phyloP scores from a whole-genome alignment of 1,140 invertebrate genomes.

The Zaprionus tsacasi region DNA sequence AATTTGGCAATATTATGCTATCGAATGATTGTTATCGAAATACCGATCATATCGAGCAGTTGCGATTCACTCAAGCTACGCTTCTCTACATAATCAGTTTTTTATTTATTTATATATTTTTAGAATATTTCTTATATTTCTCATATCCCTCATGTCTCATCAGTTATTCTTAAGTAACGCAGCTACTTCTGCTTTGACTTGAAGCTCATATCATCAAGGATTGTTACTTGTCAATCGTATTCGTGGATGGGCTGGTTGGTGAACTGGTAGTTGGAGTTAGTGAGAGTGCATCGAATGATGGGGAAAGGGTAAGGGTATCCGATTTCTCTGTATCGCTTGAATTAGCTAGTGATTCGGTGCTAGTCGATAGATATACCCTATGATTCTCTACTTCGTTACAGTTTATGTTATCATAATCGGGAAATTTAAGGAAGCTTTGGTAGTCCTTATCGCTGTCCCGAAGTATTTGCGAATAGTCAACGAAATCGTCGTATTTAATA shows the following conservation, averaged over 20 bases:
- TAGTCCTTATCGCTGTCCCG: not conserved
- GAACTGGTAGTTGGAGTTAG: not conserved
- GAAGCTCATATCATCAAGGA: too few relatives aligned
- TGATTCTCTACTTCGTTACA: not conserved
- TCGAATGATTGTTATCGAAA: too few relatives aligned
- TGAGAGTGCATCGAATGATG: not conserved
- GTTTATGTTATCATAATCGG: not conserved
- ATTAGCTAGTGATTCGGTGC: not conserved
- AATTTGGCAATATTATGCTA: too few relatives aligned
- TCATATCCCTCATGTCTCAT: not conserved
- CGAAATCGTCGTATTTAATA: conserved; percentile 26
- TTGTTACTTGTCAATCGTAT: not conserved
- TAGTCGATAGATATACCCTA: not conserved
- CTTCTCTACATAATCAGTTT: too few relatives aligned
- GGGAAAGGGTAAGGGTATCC: not conserved
- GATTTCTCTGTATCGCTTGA: not conserved
- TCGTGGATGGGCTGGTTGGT: not conserved
- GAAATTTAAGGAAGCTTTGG: not conserved
- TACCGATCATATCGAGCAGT: too few relatives aligned
- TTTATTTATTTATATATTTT: too few relatives aligned
- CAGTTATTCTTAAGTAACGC: too few relatives aligned
- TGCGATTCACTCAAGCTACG: too few relatives aligned
- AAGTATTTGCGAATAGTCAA: not conserved
- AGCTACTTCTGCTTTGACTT: not conserved
- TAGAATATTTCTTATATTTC: not conserved